Evolutionary conservation across 2,113 vertebrate species (phyloP).

Genomic region (Corythoichthys intestinalis): DNA sequence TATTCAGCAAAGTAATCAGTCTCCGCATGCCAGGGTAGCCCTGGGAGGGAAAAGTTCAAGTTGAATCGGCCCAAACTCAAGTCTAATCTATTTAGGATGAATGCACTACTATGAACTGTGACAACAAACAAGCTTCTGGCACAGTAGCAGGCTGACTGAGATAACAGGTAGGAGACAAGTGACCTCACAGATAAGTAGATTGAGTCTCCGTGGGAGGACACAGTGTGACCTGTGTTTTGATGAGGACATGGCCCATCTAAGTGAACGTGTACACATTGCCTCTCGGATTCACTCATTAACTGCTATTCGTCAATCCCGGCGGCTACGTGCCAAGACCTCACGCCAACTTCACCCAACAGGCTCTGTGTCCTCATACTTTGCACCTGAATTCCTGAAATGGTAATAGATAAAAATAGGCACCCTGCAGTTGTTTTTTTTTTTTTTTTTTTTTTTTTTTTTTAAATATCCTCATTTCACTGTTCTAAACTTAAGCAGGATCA

Average conservation of each 20-base stretch:
- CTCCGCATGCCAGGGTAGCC: background rate
- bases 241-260: slow-evolving; percentile 29
- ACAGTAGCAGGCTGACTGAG: slow-evolving; percentile 38
- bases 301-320: slow-evolving; percentile 1
- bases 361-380: background rate
- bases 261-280: slow-evolving; percentile 3
- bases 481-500: background rate
- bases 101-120: slow-evolving; percentile 24
- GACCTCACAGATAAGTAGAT: slow-evolving; percentile 64
- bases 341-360: background rate
- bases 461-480: background rate
- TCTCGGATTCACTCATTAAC: slow-evolving; percentile 18
- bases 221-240: slow-evolving; percentile 45
- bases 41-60: slow-evolving; percentile 5
- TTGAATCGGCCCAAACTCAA: slow-evolving; percentile 14
- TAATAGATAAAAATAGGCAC: background rate
- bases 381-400: background rate
- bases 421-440: background rate
- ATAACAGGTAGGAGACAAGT: slow-evolving; percentile 48
- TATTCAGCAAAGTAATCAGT: too few species aligned
- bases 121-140: slow-evolving; percentile 27
- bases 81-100: slow-evolving; percentile 48
- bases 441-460: too few species aligned
- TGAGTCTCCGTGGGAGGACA: slow-evolving; percentile 44
- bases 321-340: background rate